Evolutionary conservation across 2,797 vertebrate species (phyloP).

Genomic region (Phoxinus dragarum): DNA sequence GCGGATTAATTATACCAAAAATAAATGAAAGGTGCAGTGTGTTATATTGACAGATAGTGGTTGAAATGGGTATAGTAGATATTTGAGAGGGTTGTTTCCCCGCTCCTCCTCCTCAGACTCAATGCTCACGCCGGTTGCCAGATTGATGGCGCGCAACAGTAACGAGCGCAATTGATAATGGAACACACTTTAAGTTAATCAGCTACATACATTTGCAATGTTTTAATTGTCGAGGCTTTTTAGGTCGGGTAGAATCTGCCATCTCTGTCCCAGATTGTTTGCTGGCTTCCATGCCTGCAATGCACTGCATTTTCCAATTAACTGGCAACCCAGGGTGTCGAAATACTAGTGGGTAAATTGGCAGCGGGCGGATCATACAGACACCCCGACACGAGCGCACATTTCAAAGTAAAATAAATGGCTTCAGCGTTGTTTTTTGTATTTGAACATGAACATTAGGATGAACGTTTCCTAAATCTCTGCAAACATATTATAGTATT

Average conservation of each 20-base stretch:
- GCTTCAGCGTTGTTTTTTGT: neutral
- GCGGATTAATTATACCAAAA: neutral
- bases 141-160: neutral
- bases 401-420: neutral
- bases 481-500: neutral
- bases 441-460: too few relatives aligned
- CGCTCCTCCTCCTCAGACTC: too few relatives aligned
- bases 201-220: neutral
- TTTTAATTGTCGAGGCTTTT: neutral
- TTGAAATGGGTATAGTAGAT: too few relatives aligned
- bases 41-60: too few relatives aligned
- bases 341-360: neutral
- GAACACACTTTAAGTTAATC: neutral
- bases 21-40: neutral
- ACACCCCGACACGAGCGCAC: too few relatives aligned
- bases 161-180: too few relatives aligned
- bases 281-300: too few relatives aligned
- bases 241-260: neutral
- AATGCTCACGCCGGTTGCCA: neutral
- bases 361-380: neutral
- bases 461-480: neutral
- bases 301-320: fast-evolving
- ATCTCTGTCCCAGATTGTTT: too few relatives aligned
- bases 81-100: too few relatives aligned
- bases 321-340: too few relatives aligned